Evolutionary conservation across 1,140 invertebrate species (phyloP).

Genomic region (Octopus sinensis): DNA sequence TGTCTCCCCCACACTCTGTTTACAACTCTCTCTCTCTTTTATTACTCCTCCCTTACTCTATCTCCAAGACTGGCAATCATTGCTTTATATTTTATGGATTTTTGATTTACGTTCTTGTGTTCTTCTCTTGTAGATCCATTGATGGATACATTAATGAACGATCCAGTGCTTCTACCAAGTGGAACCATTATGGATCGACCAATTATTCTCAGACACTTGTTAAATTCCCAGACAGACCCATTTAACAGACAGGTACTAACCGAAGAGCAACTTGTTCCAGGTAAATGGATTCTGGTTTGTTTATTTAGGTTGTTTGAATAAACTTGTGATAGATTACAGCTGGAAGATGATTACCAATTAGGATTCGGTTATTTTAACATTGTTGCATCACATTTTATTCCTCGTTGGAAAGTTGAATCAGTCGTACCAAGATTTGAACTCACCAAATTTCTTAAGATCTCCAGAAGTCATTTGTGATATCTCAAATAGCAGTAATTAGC

Average conservation of each 20-base stretch:
- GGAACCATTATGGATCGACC: constrained; percentile 93
- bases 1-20: not conserved
- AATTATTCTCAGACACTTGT: constrained; percentile 85
- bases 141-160: constrained; percentile 96
- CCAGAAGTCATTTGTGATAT: no score
- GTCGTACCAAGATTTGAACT: no score
- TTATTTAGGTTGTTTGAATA: constrained; percentile 17
- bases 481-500: no score
- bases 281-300: constrained; percentile 55
- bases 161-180: constrained; percentile 89
- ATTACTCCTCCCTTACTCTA: not conserved
- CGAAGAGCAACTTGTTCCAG: constrained; percentile 79
- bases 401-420: no score
- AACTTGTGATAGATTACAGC: constrained; percentile 18
- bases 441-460: no score
- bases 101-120: constrained; percentile 13
- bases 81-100: no score
- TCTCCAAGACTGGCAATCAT: not conserved
- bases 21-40: not conserved
- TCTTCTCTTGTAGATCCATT: constrained; percentile 72
- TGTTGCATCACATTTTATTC: not conserved
- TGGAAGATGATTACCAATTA: not conserved
- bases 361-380: constrained; percentile 13
- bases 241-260: constrained; percentile 91
- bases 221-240: constrained; percentile 94